phyloP scores from a whole-genome alignment of 2,797 vertebrate genomes.

The Anabas testudineus region DNA sequence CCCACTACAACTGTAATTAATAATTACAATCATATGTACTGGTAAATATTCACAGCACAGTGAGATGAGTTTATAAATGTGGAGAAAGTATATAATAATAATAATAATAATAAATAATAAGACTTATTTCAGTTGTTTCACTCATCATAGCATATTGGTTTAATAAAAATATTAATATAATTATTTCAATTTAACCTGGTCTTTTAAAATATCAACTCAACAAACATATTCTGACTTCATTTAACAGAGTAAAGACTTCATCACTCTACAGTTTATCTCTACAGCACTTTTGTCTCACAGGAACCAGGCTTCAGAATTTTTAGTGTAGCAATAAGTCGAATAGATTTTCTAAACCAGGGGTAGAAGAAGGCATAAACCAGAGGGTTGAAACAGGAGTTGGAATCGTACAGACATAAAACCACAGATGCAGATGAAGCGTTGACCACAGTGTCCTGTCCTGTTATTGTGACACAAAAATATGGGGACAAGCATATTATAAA shows the following conservation, averaged over 20 bases:
- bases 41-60: neutral
- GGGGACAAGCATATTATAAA: conserved; percentile 49
- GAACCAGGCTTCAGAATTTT: conserved; percentile 10
- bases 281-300: neutral
- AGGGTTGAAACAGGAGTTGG: conserved; percentile 9
- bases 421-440: neutral
- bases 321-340: conserved; percentile 4
- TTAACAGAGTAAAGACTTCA: too few species aligned
- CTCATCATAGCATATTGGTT: too few species aligned
- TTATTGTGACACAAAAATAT: conserved; percentile 37
- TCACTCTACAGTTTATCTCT: too few species aligned
- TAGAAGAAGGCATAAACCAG: conserved; percentile 1
- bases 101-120: too few species aligned
- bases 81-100: neutral
- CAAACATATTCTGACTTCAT: too few species aligned
- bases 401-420: conserved; percentile 7
- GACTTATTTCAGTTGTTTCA: too few species aligned
- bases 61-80: too few species aligned
- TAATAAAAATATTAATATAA: too few species aligned
- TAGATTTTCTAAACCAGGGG: conserved; percentile 15
- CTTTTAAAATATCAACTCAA: too few species aligned
- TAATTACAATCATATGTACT: conserved; percentile 27
- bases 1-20: too few species aligned
- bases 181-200: too few species aligned
- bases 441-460: neutral